Evolutionary conservation across 1,140 invertebrate genomes (phyloP), one percentile per base, ranked within the genome.

Genomic region (Himalopsyche phryganea): DNA sequence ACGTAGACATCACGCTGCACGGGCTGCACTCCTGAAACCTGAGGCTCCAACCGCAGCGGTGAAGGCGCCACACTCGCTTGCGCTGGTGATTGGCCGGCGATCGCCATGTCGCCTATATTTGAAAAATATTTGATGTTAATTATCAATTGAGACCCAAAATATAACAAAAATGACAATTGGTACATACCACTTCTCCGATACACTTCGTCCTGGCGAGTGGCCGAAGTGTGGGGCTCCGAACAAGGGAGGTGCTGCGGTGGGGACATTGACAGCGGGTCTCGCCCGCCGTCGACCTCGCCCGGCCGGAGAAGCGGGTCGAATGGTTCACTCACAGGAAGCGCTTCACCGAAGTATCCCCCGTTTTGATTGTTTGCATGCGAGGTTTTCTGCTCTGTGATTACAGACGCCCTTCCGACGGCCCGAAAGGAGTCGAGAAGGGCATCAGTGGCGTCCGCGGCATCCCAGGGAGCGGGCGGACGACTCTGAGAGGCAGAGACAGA

Each of bases 11-110:
- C 73, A 50, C 71, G 78, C 75, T 74, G 81, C 50, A 71, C 79
- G 52, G 75, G 79, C 62, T 73, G 80, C 23, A 28, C 23, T 28
- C 23, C 23, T 65, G 77, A 69, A 68, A 75, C 71, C 68, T 71
- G 74, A 17, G 69, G 74, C 65, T 74, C 71, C 49, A 74, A 73
- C 19, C 71, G 70, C 50, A 77, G 63, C 14, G 74, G 76, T 32
- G 74, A 79, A 32, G 80, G 79, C 40, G 80, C 80, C 38, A 79
- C 77, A 58, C 76, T 78, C 1, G 76, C 80, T 71, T 82, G 80
- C 17, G 78, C 79, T 42, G 81, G 81, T 18, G 81, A 83, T 49
- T 81, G 78, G 6, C 78, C 79, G 67, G 49, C 49, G 55, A 63
- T 50, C 10, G 56, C 52, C 41, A 62, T 32, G 17, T 62, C 58